Evolutionary conservation across 2,888 invertebrate genomes (phyloP).

Genomic region (Lasioglossum zephyrum): DNA sequence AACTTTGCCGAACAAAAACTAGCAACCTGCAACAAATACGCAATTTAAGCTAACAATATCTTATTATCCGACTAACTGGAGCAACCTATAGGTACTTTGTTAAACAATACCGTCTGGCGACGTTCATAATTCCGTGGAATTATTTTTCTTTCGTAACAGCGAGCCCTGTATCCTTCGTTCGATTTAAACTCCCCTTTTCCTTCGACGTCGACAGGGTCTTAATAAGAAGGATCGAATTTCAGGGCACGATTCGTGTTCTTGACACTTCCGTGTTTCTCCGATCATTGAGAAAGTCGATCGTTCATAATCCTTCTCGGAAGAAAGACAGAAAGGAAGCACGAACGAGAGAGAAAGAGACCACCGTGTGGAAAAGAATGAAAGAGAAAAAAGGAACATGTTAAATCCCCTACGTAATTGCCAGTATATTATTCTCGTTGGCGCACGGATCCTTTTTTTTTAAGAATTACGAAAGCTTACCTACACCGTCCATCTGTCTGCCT

Average conservation of each 20-base stretch:
- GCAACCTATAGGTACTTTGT: neutral
- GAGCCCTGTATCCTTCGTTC: constrained; percentile 48
- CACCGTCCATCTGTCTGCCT: constrained; percentile 44
- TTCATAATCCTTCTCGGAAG: constrained; percentile 33
- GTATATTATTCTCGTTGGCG: constrained; percentile 39
- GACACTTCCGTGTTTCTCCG: constrained; percentile 66
- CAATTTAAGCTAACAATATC: neutral
- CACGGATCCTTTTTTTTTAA: constrained; percentile 10
- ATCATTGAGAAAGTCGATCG: constrained; percentile 63
- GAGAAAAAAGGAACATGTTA: constrained; percentile 12
- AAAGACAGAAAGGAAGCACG: neutral
- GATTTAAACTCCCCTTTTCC: constrained; percentile 56
- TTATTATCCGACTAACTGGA: neutral
- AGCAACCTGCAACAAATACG: neutral
- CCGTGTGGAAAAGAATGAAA: neutral
- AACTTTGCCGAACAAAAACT: neutral
- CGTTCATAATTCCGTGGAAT: constrained; percentile 33
- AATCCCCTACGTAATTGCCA: constrained; percentile 38
- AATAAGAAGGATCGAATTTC: constrained; percentile 65
- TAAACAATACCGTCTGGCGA: neutral
- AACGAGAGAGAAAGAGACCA: neutral
- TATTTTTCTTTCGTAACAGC: constrained; percentile 27
- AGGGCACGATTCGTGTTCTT: constrained; percentile 61
- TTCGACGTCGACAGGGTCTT: constrained; percentile 58
- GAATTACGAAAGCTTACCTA: constrained; percentile 35